Conservation (phyloP, 1,140 invertebrate species). For the Nasonia longicornis region DNA sequence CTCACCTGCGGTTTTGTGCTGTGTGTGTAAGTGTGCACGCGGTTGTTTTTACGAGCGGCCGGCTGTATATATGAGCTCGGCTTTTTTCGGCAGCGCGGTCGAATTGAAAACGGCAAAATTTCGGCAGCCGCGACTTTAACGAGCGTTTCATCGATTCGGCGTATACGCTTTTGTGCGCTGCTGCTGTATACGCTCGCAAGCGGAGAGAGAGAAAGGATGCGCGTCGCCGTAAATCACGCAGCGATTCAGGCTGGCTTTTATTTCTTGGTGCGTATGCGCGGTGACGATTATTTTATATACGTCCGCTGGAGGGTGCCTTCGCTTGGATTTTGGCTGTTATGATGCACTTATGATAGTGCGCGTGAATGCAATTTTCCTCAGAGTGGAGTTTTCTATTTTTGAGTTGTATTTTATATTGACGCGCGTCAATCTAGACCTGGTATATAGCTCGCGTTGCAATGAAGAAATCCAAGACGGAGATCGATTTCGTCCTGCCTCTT, state of each 20-base stretch:
- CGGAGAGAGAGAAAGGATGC: background rate
- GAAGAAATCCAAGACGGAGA: constrained; percentile 2
- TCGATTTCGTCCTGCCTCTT: background rate
- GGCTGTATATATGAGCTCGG: background rate
- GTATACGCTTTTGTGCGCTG: background rate
- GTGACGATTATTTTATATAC: background rate
- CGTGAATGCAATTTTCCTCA: no score
- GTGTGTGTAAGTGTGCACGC: background rate
- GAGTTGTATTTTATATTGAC: no score
- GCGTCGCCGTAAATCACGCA: background rate
- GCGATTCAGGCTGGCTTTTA: background rate
- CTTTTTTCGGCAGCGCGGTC: background rate
- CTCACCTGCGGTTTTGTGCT: background rate
- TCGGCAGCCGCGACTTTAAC: background rate
- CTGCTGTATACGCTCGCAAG: no score
- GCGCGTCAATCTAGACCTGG: no score
- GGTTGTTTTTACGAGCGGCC: background rate
- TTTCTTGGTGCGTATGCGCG: background rate
- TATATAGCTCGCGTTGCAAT: background rate
- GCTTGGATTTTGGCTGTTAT: background rate
- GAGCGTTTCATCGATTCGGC: background rate
- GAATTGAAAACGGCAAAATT: background rate
- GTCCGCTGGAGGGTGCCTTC: background rate
- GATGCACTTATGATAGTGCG: no score
- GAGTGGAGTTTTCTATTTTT: no score